phyloP scores from a whole-genome alignment of 2,113 vertebrate species.

The Leptocoma aspasia region DNA sequence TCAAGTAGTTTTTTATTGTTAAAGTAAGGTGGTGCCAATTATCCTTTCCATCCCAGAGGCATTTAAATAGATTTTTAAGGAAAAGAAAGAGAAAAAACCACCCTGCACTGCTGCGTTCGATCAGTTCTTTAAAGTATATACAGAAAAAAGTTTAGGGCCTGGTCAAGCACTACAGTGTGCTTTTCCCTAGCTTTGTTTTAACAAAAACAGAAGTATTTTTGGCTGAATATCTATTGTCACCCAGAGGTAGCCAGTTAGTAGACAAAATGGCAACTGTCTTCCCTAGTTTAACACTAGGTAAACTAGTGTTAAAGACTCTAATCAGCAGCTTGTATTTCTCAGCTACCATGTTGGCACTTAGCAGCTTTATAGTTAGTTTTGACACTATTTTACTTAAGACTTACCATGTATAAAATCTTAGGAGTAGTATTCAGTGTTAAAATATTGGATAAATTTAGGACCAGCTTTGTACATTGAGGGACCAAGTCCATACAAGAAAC shows the following conservation, averaged over 20 bases:
- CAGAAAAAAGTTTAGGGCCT: background rate
- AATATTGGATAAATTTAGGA: background rate
- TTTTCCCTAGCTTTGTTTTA: background rate
- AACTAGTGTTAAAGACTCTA: background rate
- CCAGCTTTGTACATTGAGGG: background rate
- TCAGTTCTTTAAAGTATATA: background rate
- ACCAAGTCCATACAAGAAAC: background rate
- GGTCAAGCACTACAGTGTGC: background rate
- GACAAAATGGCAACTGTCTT: background rate
- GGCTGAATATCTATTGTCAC: background rate
- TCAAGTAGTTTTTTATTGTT: background rate
- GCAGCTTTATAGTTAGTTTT: background rate
- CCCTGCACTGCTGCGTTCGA: background rate
- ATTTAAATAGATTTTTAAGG: background rate
- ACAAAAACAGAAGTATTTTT: background rate
- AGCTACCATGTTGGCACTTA: background rate
- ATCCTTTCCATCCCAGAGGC: background rate
- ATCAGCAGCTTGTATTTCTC: background rate
- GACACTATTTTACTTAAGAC: background rate
- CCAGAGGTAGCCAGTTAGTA: background rate
- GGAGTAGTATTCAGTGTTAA: background rate
- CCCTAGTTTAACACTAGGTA: background rate
- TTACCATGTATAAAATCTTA: background rate
- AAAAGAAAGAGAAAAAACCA: background rate
- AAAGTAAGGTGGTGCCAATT: background rate